Base-by-base conservation (phyloP, 2,113 vertebrate species). In the Etheostoma spectabile region DNA sequence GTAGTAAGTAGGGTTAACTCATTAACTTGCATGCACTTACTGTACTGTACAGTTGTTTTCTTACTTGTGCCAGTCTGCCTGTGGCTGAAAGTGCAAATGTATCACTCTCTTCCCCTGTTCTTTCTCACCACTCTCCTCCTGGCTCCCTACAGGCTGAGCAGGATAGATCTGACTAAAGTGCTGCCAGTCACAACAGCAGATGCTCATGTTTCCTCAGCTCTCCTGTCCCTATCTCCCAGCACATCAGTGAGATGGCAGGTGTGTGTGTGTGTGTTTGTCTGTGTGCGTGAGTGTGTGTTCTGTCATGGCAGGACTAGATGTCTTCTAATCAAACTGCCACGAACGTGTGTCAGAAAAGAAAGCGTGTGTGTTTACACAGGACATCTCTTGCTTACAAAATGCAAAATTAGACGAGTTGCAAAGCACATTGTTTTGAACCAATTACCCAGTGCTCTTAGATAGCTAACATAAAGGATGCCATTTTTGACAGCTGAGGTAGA, bases 181-280 rank as follows among this genome's bases (percentile, higher is more conserved):
- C 82, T 94, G 92, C 93, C 90, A 93, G 93, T 92, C 91, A 90
- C 84, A 93, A 92, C 90, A 93, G 86, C 94, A 95, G 93, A 93
- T 93, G 93, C 89, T 93, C 79, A 85, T 91, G 92, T 91, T 94
- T 91, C 91, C 87, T 88, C 75, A 81, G 78, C 84, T 87, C 88
- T 80, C 82, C 69, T 12, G 62, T 80, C 80, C 85, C 78, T 4
- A 30, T 30, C 30, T 90, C 81, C 79, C 79, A 51, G 74, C 86
- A 91, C 90, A 91, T 89, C 86, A 84, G 88, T 88, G 67, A 74
- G 85, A 86, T 76, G 78, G 88, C 86, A 89, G 82, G 85, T 90
- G 79, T 90, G 86, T 74, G 51, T 80, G 79, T 64, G 64, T 84
- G 80, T 78, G 66, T 70, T 38, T 83, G 65, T 63, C 69, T n/a